A percentile compares a stretch with the other conserved stretches of the same genome.
Evolutionary conservation across 2,797 vertebrate genomes (phyloP).

Genomic region (Hemibagrus guttatus): DNA sequence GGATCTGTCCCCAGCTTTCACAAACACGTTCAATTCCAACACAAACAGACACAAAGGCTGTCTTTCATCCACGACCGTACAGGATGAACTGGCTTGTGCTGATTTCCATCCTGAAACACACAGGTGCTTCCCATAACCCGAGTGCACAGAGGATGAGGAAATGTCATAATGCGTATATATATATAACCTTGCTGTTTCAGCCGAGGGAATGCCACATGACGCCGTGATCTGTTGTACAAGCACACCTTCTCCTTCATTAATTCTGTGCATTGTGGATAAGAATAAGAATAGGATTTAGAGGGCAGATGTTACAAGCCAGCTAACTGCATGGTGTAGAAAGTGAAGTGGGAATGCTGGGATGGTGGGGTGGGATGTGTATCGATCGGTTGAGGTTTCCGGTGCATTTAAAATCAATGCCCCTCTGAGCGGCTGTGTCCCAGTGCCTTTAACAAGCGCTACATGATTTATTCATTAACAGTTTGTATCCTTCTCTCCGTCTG

Average conservation of each 20-base stretch:
- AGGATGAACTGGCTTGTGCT: conserved; percentile 6
- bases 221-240: not conserved
- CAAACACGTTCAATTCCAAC: not conserved
- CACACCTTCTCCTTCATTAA: not conserved
- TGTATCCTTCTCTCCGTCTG: not conserved
- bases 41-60: conserved; percentile 20
- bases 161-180: not conserved
- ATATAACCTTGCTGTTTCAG: not conserved
- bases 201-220: not conserved
- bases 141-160: conserved; percentile 17
- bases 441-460: conserved; percentile 63
- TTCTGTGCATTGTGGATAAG: not conserved
- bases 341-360: not conserved
- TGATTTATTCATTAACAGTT: conserved; percentile 70
- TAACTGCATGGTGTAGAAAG: not conserved
- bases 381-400: conserved; percentile 22
- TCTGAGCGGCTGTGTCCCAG: conserved; percentile 48
- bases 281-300: not conserved
- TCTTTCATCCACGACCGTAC: conserved; percentile 18
- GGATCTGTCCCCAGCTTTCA: conserved; percentile 29
- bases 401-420: conserved; percentile 63
- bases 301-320: not conserved
- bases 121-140: conserved; percentile 45
- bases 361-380: conserved; percentile 15
- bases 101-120: conserved; percentile 16